Evolutionary conservation across 1,140 invertebrate species (phyloP).

Genomic region (Xylocopa sonorina): DNA sequence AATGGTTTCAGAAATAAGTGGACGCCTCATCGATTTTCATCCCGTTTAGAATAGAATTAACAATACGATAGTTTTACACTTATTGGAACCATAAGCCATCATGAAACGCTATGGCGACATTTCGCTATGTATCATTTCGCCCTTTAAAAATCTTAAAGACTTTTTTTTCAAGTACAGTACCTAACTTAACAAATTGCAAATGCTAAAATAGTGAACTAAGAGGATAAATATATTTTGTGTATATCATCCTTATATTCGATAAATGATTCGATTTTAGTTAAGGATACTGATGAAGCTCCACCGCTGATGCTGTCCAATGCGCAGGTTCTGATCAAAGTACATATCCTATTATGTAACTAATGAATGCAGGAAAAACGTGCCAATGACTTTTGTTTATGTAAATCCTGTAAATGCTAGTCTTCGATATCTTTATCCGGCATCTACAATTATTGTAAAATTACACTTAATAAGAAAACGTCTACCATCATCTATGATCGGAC

Average conservation of each 20-base stretch:
- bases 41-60: constrained; percentile 50
- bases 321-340: constrained; percentile 2
- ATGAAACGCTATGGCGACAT: too few relatives aligned
- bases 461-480: neutral
- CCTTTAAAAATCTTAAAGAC: too few relatives aligned
- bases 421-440: neutral
- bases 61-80: constrained; percentile 23
- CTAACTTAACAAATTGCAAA: too few relatives aligned
- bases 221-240: too few relatives aligned
- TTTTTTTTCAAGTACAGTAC: too few relatives aligned
- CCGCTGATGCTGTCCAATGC: neutral
- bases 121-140: too few relatives aligned
- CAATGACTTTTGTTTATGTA: too few relatives aligned
- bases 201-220: too few relatives aligned
- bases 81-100: neutral
- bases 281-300: neutral
- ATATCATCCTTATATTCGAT: too few relatives aligned
- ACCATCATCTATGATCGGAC: constrained; percentile 18
- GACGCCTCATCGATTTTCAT: constrained; percentile 62
- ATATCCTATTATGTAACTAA: neutral
- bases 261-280: too few relatives aligned
- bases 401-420: neutral
- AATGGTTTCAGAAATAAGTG: constrained; percentile 26
- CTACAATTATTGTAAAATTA: neutral
- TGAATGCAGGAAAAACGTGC: neutral